Evolutionary conservation across 2,888 invertebrate genomes (phyloP).

Genomic region (Epinotia ramella): DNA sequence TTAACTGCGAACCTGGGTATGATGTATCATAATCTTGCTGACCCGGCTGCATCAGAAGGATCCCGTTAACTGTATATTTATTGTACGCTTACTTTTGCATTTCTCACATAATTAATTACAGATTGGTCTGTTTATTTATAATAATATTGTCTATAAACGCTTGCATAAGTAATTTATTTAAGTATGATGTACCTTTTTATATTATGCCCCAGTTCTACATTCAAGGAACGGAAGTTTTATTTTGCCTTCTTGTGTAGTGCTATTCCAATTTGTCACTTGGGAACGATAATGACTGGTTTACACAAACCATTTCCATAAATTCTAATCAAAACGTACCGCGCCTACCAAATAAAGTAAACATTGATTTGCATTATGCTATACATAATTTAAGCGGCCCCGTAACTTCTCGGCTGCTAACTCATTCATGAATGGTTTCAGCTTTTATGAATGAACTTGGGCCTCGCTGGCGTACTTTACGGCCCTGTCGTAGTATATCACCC

Average conservation of each 20-base stretch:
- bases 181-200: no score
- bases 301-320: slow-evolving; percentile 6
- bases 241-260: neutral
- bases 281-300: slow-evolving; percentile 1
- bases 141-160: no score
- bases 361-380: slow-evolving; percentile 42
- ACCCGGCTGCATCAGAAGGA: no score
- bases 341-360: slow-evolving; percentile 33
- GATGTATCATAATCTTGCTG: no score
- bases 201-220: no score
- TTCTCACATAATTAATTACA: no score
- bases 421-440: slow-evolving; percentile 53
- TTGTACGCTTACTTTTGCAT: no score
- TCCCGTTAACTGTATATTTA: no score
- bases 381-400: slow-evolving; percentile 39
- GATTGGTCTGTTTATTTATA: no score
- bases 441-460: slow-evolving; percentile 58
- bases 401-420: slow-evolving; percentile 48
- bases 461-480: slow-evolving; percentile 50
- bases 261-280: neutral
- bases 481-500: slow-evolving; percentile 32
- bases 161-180: no score
- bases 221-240: neutral
- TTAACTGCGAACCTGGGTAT: no score
- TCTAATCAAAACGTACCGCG: neutral